Evolutionary conservation across 2,113 vertebrate species (phyloP).

Genomic region (Empidonax traillii): DNA sequence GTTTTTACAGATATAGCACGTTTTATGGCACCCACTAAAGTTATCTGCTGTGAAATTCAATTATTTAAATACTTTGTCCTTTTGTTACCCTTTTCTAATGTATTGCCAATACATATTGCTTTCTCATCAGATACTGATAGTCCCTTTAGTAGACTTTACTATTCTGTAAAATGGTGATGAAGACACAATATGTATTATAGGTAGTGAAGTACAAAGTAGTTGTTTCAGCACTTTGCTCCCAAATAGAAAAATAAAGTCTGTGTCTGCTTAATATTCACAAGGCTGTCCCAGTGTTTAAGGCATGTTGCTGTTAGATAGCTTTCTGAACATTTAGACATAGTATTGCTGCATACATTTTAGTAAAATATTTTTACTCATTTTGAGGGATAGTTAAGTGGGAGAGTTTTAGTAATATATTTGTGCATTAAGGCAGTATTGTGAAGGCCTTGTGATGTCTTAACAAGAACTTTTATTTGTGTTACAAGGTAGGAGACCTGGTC

Average conservation of each 20-base stretch:
- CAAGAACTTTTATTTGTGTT: not conserved
- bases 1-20: slow-evolving; percentile 48
- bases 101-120: slow-evolving; percentile 55
- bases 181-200: not conserved
- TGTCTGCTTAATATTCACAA: not conserved
- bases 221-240: slow-evolving; percentile 48
- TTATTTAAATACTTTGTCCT: slow-evolving; percentile 58
- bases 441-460: not conserved
- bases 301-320: not conserved
- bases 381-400: not conserved
- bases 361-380: not conserved
- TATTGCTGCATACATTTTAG: not conserved
- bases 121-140: slow-evolving; percentile 64
- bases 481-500: not conserved
- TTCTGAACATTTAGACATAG: not conserved
- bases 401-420: not conserved
- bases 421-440: not conserved
- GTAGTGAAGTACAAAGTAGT: slow-evolving; percentile 37
- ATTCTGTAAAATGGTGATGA: slow-evolving; percentile 29
- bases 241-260: not conserved
- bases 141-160: slow-evolving; percentile 48
- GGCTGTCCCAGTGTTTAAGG: not conserved
- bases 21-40: slow-evolving; percentile 55
- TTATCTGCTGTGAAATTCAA: slow-evolving; percentile 52
- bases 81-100: slow-evolving; percentile 64